Percentiles rank a stretch among this genome's conserved stretches.
Conservation (phyloP, 2,888 invertebrate genomes). For the Caenorhabditis japonica region DNA sequence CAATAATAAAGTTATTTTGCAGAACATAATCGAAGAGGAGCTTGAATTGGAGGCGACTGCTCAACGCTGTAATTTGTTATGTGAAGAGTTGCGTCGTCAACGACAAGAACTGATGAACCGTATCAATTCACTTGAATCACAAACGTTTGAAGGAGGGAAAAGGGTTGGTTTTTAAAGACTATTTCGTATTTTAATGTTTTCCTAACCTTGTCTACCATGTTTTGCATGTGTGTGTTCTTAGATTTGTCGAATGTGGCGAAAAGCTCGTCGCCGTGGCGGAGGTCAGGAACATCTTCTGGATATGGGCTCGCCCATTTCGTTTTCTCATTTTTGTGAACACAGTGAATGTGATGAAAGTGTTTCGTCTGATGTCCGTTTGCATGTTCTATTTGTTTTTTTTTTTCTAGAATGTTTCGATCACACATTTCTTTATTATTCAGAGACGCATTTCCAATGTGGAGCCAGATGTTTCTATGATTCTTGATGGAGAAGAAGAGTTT, state of each 20-base stretch:
- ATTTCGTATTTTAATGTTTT: background rate
- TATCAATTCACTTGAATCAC: constrained; percentile 34
- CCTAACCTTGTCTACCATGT: background rate
- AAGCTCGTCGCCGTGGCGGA: constrained; percentile 7
- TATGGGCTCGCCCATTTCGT: no score
- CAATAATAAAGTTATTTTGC: constrained; percentile 1
- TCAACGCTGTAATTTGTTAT: constrained; percentile 32
- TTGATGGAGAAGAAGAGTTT: constrained; percentile 48
- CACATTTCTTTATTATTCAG: constrained; percentile 6
- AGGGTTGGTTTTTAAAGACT: constrained; percentile 1
- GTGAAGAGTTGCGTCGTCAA: constrained; percentile 38
- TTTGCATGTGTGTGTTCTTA: constrained; percentile 20
- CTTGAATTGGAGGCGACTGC: constrained; percentile 38
- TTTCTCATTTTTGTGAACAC: no score
- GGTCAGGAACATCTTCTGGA: no score
- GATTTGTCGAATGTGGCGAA: constrained; percentile 10
- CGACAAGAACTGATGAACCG: constrained; percentile 27
- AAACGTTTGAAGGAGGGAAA: constrained; percentile 31
- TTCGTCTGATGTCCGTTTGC: background rate
- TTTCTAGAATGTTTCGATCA: background rate
- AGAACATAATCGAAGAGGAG: constrained; percentile 43
- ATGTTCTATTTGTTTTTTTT: constrained; percentile 2
- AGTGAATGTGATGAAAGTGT: background rate
- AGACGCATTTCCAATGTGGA: constrained; percentile 25
- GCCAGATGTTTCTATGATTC: constrained; percentile 28